phyloP scores from a whole-genome alignment of 1,140 invertebrate species.

The Lysiphlebus fabarum region DNA sequence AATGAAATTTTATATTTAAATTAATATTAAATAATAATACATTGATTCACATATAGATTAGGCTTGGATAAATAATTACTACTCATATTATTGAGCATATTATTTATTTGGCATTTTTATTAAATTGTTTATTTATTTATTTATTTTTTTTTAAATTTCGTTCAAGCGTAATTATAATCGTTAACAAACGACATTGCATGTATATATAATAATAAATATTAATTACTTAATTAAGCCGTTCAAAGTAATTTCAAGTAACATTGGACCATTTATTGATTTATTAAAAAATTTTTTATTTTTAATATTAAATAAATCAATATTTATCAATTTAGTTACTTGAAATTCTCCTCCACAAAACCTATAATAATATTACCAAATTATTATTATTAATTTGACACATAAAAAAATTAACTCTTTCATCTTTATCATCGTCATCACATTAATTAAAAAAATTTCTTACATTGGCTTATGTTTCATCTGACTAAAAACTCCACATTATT shows the following conservation, averaged over 20 bases:
- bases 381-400: slow-evolving; percentile 8
- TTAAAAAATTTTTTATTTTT: no score
- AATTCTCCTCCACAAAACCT: no score
- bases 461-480: slow-evolving; percentile 14
- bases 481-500: slow-evolving; percentile 17
- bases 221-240: slow-evolving; percentile 16
- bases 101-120: slow-evolving; percentile 11
- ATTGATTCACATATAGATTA: background rate
- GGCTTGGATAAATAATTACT: background rate
- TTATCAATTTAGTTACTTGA: no score
- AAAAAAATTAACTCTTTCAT: slow-evolving; percentile 14
- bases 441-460: slow-evolving; percentile 11
- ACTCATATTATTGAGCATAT: background rate
- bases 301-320: no score
- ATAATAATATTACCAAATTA: slow-evolving; percentile 8
- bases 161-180: slow-evolving; percentile 9
- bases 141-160: background rate
- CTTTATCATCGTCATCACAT: slow-evolving; percentile 11
- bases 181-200: slow-evolving; percentile 13
- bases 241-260: slow-evolving; percentile 10
- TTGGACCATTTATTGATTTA: slow-evolving; percentile 6
- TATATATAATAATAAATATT: slow-evolving; percentile 8
- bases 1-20: background rate
- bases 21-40: no score
- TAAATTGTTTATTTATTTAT: slow-evolving; percentile 7